Conservation (phyloP, 2,888 invertebrate species). For the Omphaloscelis lunosa region DNA sequence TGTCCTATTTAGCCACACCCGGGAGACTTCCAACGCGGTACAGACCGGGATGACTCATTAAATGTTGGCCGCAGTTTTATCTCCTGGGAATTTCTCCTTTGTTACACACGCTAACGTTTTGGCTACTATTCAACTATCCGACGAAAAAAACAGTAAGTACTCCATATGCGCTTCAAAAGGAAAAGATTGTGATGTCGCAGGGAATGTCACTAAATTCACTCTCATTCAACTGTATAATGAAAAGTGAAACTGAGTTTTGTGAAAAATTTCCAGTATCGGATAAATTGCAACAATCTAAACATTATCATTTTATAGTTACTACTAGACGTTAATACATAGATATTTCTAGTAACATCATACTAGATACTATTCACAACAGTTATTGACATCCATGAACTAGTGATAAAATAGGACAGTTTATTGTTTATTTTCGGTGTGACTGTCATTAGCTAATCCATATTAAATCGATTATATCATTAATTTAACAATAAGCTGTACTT, state of each 20-base stretch:
- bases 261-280: conserved; percentile 23
- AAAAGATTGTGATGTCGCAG: conserved; percentile 33
- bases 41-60: conserved; percentile 77
- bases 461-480: conserved; percentile 28
- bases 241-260: conserved; percentile 20
- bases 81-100: conserved; percentile 79
- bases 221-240: neutral
- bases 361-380: neutral
- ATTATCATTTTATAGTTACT: conserved; percentile 18
- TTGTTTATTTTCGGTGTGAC: conserved; percentile 18
- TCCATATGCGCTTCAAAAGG: conserved; percentile 62
- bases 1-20: conserved; percentile 59
- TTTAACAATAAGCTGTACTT: conserved; percentile 23
- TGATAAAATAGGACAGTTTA: conserved; percentile 19
- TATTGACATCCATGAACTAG: conserved; percentile 6
- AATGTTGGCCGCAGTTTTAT: conserved; percentile 72
- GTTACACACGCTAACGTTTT: conserved; percentile 75
- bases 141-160: conserved; percentile 62
- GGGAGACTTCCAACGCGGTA: conserved; percentile 67
- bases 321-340: neutral
- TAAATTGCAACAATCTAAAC: conserved; percentile 18
- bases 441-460: conserved; percentile 33
- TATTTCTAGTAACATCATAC: conserved; percentile 15
- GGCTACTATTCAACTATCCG: conserved; percentile 79
- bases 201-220: conserved; percentile 15